These are phyloP conservation scores for Ditylenchus weischeri DNA, from an alignment of 2,888 invertebrate species.

Conservation along the genomic window DNA sequence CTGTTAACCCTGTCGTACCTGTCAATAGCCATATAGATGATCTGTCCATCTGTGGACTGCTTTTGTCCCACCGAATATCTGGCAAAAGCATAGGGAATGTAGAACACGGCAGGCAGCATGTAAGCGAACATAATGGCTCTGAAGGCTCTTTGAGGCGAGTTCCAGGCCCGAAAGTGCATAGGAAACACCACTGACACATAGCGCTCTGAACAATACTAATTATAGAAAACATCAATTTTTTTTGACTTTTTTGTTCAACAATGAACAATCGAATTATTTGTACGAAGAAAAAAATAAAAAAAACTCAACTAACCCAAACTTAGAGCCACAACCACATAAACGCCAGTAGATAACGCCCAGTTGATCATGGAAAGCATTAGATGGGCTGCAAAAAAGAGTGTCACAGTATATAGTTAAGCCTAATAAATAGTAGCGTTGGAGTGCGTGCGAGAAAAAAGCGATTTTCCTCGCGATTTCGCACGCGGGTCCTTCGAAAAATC, in stretches of 20 bases:
- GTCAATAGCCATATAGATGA: constrained; percentile 35
- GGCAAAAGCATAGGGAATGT: constrained; percentile 55
- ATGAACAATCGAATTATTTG: too few relatives aligned
- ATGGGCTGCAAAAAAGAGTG: constrained; percentile 33
- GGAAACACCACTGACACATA: constrained; percentile 58
- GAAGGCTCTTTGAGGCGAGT: constrained; percentile 48
- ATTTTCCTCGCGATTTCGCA: too few relatives aligned
- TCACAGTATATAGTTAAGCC: too few relatives aligned
- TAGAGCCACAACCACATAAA: constrained; percentile 55
- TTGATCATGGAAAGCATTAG: constrained; percentile 58
- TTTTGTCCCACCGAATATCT: constrained; percentile 40
- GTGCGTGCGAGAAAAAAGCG: too few relatives aligned
- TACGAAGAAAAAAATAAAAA: too few relatives aligned
- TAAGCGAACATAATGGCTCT: constrained; percentile 53
- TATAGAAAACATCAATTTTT: too few relatives aligned
- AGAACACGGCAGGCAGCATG: constrained; percentile 49
- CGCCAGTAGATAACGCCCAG: constrained; percentile 57
- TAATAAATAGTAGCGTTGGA: too few relatives aligned
- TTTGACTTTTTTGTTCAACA: too few relatives aligned
- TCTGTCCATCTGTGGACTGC: constrained; percentile 27
- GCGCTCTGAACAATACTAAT: constrained; percentile 35
- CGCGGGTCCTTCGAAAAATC: too few relatives aligned
- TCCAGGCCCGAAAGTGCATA: constrained; percentile 58
- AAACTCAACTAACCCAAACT: constrained; percentile 31
- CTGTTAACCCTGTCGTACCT: background rate